These are phyloP conservation scores for Brachypodius melanocephalos DNA, from an alignment of 2,113 vertebrate genomes.

Conservation along the genomic window DNA sequence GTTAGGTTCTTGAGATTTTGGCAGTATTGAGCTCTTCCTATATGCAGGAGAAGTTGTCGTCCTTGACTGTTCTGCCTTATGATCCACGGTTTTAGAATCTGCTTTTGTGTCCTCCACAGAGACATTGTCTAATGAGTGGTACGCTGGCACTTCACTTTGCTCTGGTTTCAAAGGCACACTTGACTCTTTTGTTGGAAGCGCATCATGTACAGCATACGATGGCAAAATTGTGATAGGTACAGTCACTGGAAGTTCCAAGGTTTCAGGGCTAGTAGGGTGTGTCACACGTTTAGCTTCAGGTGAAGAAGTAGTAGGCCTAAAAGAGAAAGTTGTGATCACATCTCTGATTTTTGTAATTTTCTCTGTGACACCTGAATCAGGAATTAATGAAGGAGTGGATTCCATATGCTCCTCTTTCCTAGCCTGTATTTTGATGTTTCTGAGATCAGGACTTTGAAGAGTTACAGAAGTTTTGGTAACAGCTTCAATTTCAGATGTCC, in stretches of 20 bases:
- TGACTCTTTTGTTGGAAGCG: background rate
- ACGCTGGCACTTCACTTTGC: background rate
- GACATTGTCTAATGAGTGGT: background rate
- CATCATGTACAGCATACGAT: background rate
- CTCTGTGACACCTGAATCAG: background rate
- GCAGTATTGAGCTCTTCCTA: background rate
- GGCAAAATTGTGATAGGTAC: background rate
- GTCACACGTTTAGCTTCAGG: background rate
- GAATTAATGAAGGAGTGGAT: background rate
- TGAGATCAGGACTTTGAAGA: background rate
- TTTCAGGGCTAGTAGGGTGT: background rate
- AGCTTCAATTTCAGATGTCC: background rate
- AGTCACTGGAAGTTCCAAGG: background rate
- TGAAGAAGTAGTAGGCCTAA: background rate
- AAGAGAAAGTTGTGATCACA: background rate
- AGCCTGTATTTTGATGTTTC: background rate
- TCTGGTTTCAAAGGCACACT: background rate
- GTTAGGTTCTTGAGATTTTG: background rate
- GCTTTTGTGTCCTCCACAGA: background rate
- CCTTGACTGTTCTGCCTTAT: background rate
- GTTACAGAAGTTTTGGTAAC: background rate
- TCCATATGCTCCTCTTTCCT: background rate
- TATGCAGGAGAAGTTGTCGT: background rate
- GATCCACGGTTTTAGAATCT: background rate
- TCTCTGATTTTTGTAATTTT: background rate